These are phyloP conservation scores for Pionites leucogaster DNA, from an alignment of 2,113 vertebrate species.

Conservation along the genomic window DNA sequence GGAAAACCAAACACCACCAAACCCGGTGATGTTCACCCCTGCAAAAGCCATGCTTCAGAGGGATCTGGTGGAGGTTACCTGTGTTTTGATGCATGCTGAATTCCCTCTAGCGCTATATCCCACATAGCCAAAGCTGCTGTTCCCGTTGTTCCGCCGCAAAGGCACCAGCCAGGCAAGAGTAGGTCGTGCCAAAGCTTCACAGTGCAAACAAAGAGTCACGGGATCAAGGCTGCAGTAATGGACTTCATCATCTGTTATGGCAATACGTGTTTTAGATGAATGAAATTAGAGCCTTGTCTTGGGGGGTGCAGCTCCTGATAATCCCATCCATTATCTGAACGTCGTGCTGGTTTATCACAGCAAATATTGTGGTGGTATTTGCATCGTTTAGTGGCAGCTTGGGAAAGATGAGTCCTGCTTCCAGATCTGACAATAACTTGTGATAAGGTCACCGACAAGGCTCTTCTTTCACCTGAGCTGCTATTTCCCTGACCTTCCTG, in stretches of 20 bases:
- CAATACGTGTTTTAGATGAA: rapidly evolving
- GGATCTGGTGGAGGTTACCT: not conserved
- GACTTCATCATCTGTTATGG: not conserved
- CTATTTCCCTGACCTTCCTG: not conserved
- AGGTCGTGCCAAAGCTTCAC: not conserved
- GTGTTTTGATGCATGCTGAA: rapidly evolving
- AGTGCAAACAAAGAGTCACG: rapidly evolving
- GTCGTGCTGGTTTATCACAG: not conserved
- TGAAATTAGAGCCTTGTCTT: not conserved
- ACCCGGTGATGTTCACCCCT: not conserved
- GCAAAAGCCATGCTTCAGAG: not conserved
- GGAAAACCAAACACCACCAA: not conserved
- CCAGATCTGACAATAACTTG: not conserved
- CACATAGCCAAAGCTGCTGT: not conserved
- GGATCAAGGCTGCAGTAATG: not conserved
- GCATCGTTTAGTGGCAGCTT: not conserved
- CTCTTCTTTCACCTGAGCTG: not conserved
- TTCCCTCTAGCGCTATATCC: not conserved
- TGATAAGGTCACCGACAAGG: not conserved
- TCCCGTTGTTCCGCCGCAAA: rapidly evolving
- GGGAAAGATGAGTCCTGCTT: not conserved
- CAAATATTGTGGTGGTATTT: not conserved
- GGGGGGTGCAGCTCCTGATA: not conserved
- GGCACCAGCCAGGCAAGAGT: not conserved
- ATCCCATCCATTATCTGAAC: not conserved